Base-by-base conservation (phyloP, 2,888 invertebrate species). In the Amblyteles armatorius region DNA sequence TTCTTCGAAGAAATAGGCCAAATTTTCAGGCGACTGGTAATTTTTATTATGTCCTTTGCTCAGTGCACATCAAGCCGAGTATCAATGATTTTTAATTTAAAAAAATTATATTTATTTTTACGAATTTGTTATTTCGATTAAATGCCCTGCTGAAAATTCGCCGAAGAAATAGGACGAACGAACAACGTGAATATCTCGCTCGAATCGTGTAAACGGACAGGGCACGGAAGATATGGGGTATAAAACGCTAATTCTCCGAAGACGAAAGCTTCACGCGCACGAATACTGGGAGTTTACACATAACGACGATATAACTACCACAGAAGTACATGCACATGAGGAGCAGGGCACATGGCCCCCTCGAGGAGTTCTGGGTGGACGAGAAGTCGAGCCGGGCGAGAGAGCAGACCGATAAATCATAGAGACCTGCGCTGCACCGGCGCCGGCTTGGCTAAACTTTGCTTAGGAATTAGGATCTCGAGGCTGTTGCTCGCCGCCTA, bases 371-470 rank as follows among this genome's bases (percentile, higher is more conserved):
- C 73, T 82, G 57, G 36, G n/a, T 74, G 63, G 71, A 65, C 65
- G 68, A 77, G 74, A 76, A 73, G 55, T 65, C 60, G 78, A 79
- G 69, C 71, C 26, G 68, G 74, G 80, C 87, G 89, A 87, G 89
- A 88, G 79, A 86, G 89, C 88, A 90, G 90, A 91, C 89, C 89
- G 88, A 92, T 92, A 92, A 91, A 91, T 92, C 91, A 91, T 89
- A 90, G 88, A 90, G 88, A 89, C 90, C 90, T 89, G 86, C 33
- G 80, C 83, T 83, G 89, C 88, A 89, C 89, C 90, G 91, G 91
- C 91, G 89, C 90, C 90, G 89, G 88, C 89, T 90, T 88, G 88
- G 88, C 89, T 90, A 89, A 90, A 89, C 89, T 91, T 90, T 88
- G 87, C 85, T 85, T 85, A 85, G 85, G 77, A 85, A 83, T 85